Conservation (phyloP, 2,113 vertebrate genomes). For the Nipponia nippon region DNA sequence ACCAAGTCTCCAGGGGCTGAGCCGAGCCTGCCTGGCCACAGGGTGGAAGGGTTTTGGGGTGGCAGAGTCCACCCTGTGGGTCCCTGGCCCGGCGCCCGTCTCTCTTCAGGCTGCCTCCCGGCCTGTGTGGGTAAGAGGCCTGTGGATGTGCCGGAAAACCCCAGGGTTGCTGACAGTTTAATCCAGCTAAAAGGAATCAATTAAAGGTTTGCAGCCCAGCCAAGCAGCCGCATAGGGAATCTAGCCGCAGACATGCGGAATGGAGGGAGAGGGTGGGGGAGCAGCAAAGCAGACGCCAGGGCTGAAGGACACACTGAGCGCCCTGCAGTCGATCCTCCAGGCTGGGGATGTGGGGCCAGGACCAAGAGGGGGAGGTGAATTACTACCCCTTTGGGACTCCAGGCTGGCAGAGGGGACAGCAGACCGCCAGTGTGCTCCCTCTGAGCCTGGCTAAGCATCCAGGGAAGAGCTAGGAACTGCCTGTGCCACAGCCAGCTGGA, state of each 20-base stretch:
- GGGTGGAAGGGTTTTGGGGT: background rate
- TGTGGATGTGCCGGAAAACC: background rate
- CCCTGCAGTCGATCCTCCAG: background rate
- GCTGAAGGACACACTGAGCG: background rate
- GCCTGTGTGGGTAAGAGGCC: background rate
- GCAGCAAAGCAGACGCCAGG: background rate
- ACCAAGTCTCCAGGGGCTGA: background rate
- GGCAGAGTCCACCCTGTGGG: background rate
- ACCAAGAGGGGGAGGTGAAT: background rate
- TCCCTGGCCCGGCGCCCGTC: fast-evolving
- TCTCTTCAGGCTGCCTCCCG: background rate
- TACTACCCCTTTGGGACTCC: background rate
- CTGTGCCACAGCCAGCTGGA: background rate
- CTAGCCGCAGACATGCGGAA: constrained; percentile 19
- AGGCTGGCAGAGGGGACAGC: background rate
- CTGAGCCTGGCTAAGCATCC: background rate
- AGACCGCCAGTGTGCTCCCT: background rate
- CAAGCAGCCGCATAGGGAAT: constrained; percentile 7
- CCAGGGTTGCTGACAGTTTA: background rate
- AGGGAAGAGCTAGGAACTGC: background rate
- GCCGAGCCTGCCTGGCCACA: background rate
- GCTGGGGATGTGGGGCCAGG: background rate
- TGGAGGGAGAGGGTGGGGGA: background rate
- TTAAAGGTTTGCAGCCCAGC: constrained; percentile 12
- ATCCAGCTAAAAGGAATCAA: background rate